phyloP scores from a whole-genome alignment of 2,888 invertebrate species.

The Leptarthrus brevirostris region DNA sequence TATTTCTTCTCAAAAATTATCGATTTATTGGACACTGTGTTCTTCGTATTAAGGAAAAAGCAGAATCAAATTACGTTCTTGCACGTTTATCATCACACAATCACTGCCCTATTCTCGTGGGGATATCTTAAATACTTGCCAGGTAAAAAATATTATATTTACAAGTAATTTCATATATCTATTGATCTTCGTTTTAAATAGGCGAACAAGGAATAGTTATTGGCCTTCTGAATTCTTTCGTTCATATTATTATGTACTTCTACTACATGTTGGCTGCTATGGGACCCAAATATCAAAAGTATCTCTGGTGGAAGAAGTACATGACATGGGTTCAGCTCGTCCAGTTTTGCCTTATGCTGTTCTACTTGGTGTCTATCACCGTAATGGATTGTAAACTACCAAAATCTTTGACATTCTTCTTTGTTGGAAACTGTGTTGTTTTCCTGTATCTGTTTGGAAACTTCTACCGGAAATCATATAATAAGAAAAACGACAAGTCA shows the following conservation, averaged over 20 bases:
- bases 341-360: slow-evolving; percentile 76
- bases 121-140: slow-evolving; percentile 82
- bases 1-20: slow-evolving; percentile 84
- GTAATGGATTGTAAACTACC: slow-evolving; percentile 71
- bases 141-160: slow-evolving; percentile 67
- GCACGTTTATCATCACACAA: slow-evolving; percentile 89
- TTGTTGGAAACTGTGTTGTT: slow-evolving; percentile 69
- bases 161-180: neutral
- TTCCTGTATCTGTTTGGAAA: slow-evolving; percentile 72
- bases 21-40: no score
- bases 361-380: slow-evolving; percentile 70
- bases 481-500: slow-evolving; percentile 58
- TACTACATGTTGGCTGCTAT: slow-evolving; percentile 69
- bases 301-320: slow-evolving; percentile 70
- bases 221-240: slow-evolving; percentile 68
- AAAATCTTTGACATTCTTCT: slow-evolving; percentile 71
- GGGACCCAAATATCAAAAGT: slow-evolving; percentile 69
- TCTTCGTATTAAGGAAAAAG: no score
- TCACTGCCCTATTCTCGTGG: slow-evolving; percentile 84
- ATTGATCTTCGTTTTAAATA: slow-evolving; percentile 37
- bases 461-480: slow-evolving; percentile 72
- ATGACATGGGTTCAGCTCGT: slow-evolving; percentile 69
- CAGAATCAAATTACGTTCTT: slow-evolving; percentile 88
- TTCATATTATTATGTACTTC: slow-evolving; percentile 70
- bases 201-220: slow-evolving; percentile 68